These are phyloP conservation scores for Acropora yongei DNA, from an alignment of 64 coral and sea anemone species.

Conservation along the genomic window DNA sequence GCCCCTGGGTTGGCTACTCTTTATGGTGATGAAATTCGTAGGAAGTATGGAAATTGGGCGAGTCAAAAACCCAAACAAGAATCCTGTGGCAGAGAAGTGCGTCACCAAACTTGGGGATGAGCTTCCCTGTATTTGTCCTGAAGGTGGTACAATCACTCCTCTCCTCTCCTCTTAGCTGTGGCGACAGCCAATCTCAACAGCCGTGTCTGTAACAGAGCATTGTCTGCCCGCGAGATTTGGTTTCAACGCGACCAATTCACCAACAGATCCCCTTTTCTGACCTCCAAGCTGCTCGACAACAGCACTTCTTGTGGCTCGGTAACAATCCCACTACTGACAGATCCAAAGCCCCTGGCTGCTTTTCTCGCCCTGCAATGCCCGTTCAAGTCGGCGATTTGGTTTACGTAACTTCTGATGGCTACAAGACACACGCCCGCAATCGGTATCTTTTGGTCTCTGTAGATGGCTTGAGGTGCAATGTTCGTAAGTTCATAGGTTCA, in stretches of 20 bases:
- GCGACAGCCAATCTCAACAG: constrained; percentile 9
- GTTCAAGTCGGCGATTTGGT: constrained; percentile 69
- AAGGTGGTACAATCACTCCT: constrained; percentile 2
- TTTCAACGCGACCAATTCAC: constrained; percentile 18
- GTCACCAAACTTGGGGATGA: constrained; percentile 23
- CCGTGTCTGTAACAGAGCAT: not conserved
- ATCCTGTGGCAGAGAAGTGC: constrained; percentile 44
- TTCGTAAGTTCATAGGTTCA: constrained; percentile 44
- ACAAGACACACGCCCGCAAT: constrained; percentile 52
- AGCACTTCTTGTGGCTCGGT: constrained; percentile 41
- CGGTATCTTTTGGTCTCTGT: constrained; percentile 54
- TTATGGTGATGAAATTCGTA: not conserved
- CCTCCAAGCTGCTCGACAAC: constrained; percentile 17
- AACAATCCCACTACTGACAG: constrained; percentile 63
- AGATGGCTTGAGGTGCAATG: constrained; percentile 48
- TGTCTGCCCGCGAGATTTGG: constrained; percentile 30
- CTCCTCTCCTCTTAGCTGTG: constrained; percentile 6
- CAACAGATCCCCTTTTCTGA: constrained; percentile 71
- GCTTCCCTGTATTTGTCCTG: constrained; percentile 23
- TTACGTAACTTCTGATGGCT: constrained; percentile 65
- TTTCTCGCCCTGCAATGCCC: not conserved
- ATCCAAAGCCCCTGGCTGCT: constrained; percentile 51
- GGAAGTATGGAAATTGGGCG: constrained; percentile 27
- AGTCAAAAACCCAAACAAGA: constrained; percentile 45
- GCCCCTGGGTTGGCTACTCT: constrained; percentile 28